Conservation (phyloP, 1,140 invertebrate genomes). For the Glossosoma conforme region DNA sequence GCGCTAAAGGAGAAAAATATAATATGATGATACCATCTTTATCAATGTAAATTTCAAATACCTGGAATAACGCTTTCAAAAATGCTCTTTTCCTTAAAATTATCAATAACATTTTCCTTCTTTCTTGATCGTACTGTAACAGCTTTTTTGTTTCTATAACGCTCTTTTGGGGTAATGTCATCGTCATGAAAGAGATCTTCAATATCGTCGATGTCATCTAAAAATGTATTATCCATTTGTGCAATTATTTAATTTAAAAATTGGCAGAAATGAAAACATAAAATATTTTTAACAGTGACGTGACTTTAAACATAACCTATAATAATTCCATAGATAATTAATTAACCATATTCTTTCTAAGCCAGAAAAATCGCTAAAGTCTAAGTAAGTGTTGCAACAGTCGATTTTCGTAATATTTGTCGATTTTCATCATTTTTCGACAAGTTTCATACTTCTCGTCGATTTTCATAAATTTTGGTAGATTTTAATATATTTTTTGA, state of each 20-base stretch:
- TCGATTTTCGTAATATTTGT: no score
- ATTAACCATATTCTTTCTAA: no score
- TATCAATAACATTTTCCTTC: conserved; percentile 30
- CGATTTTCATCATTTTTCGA: no score
- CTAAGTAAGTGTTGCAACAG: no score
- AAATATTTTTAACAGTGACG: no score
- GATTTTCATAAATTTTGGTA: no score
- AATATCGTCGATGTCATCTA: conserved; percentile 53
- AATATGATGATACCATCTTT: background rate
- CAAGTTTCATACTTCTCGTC: no score
- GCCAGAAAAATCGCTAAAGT: no score
- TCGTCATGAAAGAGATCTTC: conserved; percentile 75
- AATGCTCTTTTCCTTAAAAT: conserved; percentile 40
- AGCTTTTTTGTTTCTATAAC: conserved; percentile 63
- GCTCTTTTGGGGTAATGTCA: conserved; percentile 69
- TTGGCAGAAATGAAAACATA: no score
- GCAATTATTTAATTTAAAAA: conserved; percentile 15
- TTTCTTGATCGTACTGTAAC: conserved; percentile 60
- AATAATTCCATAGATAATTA: no score
- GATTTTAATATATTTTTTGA: no score
- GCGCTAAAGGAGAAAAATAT: background rate
- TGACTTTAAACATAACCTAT: no score
- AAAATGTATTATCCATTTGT: conserved; percentile 15
- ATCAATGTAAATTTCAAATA: conserved; percentile 63
- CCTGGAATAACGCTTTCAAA: conserved; percentile 71